A percentile compares a stretch with the other conserved stretches of the same genome.
Evolutionary conservation across 2,888 invertebrate genomes (phyloP).

Genomic region (Drosophila bunnanda): DNA sequence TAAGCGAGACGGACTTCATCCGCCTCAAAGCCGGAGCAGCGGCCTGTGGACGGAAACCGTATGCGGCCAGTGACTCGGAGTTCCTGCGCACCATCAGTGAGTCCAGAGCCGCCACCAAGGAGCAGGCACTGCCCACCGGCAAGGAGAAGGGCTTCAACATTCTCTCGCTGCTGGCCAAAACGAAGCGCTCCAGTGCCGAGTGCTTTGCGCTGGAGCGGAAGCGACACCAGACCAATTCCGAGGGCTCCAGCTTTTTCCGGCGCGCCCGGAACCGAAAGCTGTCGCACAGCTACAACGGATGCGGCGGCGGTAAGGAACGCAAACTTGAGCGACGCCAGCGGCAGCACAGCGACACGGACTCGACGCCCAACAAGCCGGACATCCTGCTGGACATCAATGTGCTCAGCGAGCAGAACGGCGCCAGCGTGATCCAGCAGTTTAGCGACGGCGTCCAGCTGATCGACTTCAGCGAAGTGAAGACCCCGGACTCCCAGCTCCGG

Average conservation of each 20-base stretch:
- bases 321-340: constrained; percentile 75
- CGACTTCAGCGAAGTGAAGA: constrained; percentile 69
- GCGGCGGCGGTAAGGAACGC: constrained; percentile 68
- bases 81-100: constrained; percentile 80
- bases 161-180: constrained; percentile 82
- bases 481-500: constrained; percentile 14
- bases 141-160: constrained; percentile 83
- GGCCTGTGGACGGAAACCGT: constrained; percentile 72
- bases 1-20: constrained; percentile 84
- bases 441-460: constrained; percentile 73
- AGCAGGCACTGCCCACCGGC: constrained; percentile 51
- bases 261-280: constrained; percentile 83
- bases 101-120: constrained; percentile 52
- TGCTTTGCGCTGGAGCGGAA: constrained; percentile 83
- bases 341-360: constrained; percentile 83
- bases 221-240: constrained; percentile 81
- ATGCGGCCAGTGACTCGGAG: constrained; percentile 84
- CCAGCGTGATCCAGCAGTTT: constrained; percentile 53
- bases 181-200: constrained; percentile 83
- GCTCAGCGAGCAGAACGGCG: constrained; percentile 76
- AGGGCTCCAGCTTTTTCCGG: constrained; percentile 80
- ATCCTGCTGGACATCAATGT: constrained; percentile 84
- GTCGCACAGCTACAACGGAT: constrained; percentile 84
- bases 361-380: constrained; percentile 83
- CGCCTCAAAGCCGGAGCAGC: constrained; percentile 77